Evolutionary conservation across 2,113 vertebrate genomes (phyloP).

Genomic region (Nothocercus nigrocapillus): DNA sequence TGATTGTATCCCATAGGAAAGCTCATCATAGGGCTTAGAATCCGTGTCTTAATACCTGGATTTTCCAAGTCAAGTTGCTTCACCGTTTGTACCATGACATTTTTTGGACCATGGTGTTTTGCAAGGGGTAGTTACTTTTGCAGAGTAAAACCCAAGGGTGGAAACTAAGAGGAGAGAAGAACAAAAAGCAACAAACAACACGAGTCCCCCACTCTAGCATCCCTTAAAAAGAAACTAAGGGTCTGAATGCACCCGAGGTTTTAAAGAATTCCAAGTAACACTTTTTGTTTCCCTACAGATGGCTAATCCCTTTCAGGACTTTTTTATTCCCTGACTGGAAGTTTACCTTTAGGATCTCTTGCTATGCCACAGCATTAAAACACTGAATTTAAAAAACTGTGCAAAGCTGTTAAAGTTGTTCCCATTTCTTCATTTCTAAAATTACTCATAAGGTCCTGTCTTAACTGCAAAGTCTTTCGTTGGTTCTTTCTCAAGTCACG

Average conservation of each 20-base stretch:
- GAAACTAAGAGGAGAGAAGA: not conserved
- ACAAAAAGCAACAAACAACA: too few relatives aligned
- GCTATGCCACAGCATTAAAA: not conserved
- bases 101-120: not conserved
- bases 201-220: not conserved
- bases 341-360: not conserved
- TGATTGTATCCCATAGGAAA: not conserved
- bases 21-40: not conserved
- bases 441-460: not conserved
- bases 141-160: not conserved
- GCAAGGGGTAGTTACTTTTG: not conserved
- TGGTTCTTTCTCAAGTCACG: not conserved
- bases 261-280: not conserved
- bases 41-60: not conserved
- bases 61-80: not conserved
- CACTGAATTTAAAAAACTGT: not conserved
- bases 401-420: not conserved
- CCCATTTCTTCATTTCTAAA: not conserved
- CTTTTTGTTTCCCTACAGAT: not conserved
- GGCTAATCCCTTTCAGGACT: not conserved
- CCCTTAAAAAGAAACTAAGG: not conserved
- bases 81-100: not conserved
- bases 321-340: conserved; percentile 5
- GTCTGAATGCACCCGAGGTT: not conserved
- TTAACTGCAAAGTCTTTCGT: not conserved